Base-by-base conservation (phyloP, 2,113 vertebrate species). In the Rhinolophus ferrumequinum region DNA sequence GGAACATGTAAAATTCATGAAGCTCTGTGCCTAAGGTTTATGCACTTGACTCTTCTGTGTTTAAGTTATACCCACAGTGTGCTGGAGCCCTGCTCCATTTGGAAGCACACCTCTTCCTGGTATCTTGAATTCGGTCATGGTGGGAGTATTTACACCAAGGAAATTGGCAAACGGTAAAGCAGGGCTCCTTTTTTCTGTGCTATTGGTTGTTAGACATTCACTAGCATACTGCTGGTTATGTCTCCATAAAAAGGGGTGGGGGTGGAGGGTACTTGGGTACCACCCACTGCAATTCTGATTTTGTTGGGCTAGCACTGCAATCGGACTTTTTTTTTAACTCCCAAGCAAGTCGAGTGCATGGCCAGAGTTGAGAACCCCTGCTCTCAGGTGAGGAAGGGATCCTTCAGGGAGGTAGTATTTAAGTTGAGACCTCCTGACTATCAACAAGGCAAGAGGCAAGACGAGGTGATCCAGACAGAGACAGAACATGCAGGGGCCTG, bases 31-130 rank as follows among this genome's bases (percentile, higher is more conserved):
- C 64, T 33, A 1, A 26, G 54, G 14, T 62, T n/a, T 0, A 2
- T 0, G 21, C 6, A 9, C 10, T 5, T 58, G 13, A 3, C 30
- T 9, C 1, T 2, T 1, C 24, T 16, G 44, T 30, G 4, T 47
- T 47, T 30, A 4, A 9, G 50, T 38, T 4, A 8, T 5, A 4
- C 47, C 41, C 9, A 1, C 10, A 44, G 5, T 44, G 0, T 58
- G 64, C 76, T 8, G 30, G 24, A 41, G 66, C 47, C 47, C 14
- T 10, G 8, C 54, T 35, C 0, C 8, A 41, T 28, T 13, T 21
- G 30, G 60, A 66, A 67, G 35, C 56, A 38, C 3, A 0, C 44
- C 54, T 11, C 75, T 66, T 60, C 80, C 77, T 6, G 5, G 79
- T 16, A 15, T 3, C 52, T 22, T 10, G 41, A 67, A 18, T 64